Percentiles rank a stretch among this genome's conserved stretches.
Conservation (phyloP, 92 coral and sea anemone species). For the Epizoanthus stellaris region DNA sequence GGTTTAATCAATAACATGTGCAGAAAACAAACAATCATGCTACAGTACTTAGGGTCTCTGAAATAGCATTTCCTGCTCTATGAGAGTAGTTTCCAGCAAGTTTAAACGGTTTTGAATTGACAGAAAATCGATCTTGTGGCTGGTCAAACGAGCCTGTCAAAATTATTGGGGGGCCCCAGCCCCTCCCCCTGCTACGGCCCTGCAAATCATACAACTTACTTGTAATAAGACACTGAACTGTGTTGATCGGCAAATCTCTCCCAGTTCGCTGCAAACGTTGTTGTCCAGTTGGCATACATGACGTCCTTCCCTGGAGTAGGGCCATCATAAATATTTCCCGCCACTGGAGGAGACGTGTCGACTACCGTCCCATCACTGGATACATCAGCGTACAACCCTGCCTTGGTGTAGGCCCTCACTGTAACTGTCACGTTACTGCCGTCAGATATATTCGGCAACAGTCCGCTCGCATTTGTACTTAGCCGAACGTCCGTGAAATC, state of each 20-base stretch:
- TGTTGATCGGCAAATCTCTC: constrained; percentile 83
- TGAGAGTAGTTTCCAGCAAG: too few species aligned
- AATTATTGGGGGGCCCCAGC: too few species aligned
- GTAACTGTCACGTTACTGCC: constrained; percentile 50
- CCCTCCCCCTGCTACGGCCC: too few species aligned
- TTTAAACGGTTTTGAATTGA: too few species aligned
- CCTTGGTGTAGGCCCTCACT: constrained; percentile 88
- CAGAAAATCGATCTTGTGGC: too few species aligned
- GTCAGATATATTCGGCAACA: constrained; percentile 56
- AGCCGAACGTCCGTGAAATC: constrained; percentile 71
- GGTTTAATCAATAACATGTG: too few species aligned
- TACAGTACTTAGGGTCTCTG: too few species aligned
- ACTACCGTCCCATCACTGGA: constrained; percentile 86
- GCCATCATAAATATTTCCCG: constrained; percentile 81
- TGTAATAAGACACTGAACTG: constrained; percentile 80
- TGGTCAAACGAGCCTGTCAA: too few species aligned
- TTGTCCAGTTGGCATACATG: constrained; percentile 89
- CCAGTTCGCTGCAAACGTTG: constrained; percentile 84
- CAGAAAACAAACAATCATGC: too few species aligned
- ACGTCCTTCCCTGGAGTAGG: constrained; percentile 59
- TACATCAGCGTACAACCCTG: constrained; percentile 81
- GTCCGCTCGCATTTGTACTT: constrained; percentile 60
- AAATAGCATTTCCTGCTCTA: too few species aligned
- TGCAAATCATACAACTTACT: constrained; percentile 16
- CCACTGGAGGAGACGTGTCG: constrained; percentile 79